Evolutionary conservation across 2,888 invertebrate species (phyloP).

Genomic region (Sarcophaga rosellei): DNA sequence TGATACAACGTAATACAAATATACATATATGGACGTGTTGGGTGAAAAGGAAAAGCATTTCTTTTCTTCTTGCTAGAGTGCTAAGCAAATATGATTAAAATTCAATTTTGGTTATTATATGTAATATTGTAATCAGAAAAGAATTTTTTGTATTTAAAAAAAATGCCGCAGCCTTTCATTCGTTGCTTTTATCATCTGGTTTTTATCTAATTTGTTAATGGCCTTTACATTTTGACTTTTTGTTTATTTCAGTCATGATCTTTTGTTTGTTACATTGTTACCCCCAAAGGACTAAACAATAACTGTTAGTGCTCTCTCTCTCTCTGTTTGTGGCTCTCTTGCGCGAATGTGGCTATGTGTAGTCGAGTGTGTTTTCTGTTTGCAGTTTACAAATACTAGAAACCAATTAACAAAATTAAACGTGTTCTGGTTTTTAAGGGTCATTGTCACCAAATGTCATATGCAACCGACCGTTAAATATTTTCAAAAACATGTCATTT

Average conservation of each 20-base stretch:
- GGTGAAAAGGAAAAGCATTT: conserved; percentile 1
- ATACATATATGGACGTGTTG: not conserved
- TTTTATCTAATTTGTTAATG: conserved; percentile 61
- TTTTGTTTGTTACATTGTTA: not conserved
- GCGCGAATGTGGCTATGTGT: not conserved
- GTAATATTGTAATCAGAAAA: no score
- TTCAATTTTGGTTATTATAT: not conserved
- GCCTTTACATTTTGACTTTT: not conserved
- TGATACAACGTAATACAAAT: conserved; percentile 23
- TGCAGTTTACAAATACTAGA: conserved; percentile 47
- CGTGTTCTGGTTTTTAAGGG: conserved; percentile 66
- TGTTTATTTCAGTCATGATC: not conserved
- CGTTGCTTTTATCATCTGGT: conserved; percentile 18
- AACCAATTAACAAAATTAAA: conserved; percentile 68
- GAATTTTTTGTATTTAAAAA: not conserved
- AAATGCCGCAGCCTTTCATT: conserved; percentile 21
- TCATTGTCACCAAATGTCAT: conserved; percentile 62
- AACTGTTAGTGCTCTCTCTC: not conserved
- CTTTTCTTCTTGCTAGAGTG: not conserved
- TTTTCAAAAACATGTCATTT: conserved; percentile 65
- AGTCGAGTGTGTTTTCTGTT: not conserved
- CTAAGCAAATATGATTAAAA: conserved; percentile 32
- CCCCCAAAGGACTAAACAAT: conserved; percentile 27
- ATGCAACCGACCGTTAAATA: conserved; percentile 64
- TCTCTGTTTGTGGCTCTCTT: conserved; percentile 6